These are phyloP conservation scores for Dasyprocta punctata DNA, from an alignment of 2,113 vertebrate species.

Conservation along the genomic window DNA sequence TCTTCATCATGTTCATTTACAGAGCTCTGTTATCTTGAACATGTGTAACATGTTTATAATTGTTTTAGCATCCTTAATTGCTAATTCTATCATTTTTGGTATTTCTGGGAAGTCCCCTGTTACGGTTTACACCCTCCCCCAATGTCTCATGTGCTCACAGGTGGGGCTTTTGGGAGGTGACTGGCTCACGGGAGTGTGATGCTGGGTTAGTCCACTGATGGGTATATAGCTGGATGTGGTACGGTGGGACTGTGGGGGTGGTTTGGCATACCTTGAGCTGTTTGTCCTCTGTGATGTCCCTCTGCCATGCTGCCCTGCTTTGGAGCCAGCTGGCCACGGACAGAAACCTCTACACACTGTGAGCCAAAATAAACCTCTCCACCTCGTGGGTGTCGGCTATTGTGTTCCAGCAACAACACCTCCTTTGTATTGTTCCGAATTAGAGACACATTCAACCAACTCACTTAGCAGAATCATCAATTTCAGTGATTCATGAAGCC, in stretches of 20 bases:
- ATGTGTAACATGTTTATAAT: neutral
- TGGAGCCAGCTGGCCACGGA: neutral
- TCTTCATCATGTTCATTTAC: neutral
- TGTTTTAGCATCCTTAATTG: neutral
- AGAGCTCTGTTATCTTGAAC: neutral
- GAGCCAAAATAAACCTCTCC: neutral
- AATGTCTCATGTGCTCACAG: neutral
- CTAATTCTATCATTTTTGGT: neutral
- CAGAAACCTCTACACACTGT: neutral
- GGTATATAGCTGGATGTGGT: neutral
- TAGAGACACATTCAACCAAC: neutral
- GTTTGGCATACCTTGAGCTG: neutral
- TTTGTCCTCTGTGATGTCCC: neutral
- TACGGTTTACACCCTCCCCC: neutral
- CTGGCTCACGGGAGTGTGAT: neutral
- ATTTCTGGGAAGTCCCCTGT: neutral
- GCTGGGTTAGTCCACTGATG: neutral
- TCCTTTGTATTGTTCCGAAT: neutral
- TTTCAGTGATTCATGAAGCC: conserved; percentile 29
- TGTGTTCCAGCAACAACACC: neutral
- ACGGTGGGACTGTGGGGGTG: neutral
- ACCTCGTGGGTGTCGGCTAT: neutral
- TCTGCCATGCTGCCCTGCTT: neutral
- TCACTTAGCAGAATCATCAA: neutral
- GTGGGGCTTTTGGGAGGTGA: neutral